Base-by-base conservation (phyloP, 2,888 invertebrate genomes). In the Acronicta aceris region DNA sequence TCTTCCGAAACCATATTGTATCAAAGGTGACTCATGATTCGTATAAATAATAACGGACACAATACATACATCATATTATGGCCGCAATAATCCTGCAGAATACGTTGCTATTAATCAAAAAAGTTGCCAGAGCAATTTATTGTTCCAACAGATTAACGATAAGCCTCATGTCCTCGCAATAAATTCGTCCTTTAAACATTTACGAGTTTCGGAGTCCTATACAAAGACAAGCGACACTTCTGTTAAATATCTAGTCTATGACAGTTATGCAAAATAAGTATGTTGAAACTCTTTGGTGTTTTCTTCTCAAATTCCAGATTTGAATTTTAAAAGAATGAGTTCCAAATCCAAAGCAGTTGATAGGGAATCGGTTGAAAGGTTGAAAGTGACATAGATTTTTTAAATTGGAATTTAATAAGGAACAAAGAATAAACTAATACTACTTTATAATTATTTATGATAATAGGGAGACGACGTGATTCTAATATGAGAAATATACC, bases 21-120 rank as follows among this genome's bases (percentile, higher is more conserved):
- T 48, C 48, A 45, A 13, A 41, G 13, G 15, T 42, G 38, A 53
- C 53, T 42, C 21, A 43, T 42, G 45, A 48, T 52, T 33, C 16
- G 52, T 27, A 61, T 45, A 55, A 47, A 56, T 52, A 51, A 61
- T 43, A 69, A 16, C 45, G 38, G 47, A 41, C 38, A 49, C 46
- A 43, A 73, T 43, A 43, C 72, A 82, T 83, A 82, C 84, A 82
- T 86, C 83, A 83, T 60, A 21, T n/a, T n/a, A 38, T 47, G 67
- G 58, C 59, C 67, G 74, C 82, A 83, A 84, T 84, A 85, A 83
- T 83, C 71, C 80, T 72, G 73, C 67, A 4, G 78, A 78, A 83
- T 82, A 76, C 78, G 57, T 58, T 55, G 70, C 85, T 69, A 89
- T 91, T 87, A 88, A 89, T 89, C 89, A 88, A 81, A 83, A 57